A percentile compares a stretch with the other conserved stretches of the same genome.
phyloP scores from a whole-genome alignment of 2,113 vertebrate genomes.

The Saguinus imperator region DNA sequence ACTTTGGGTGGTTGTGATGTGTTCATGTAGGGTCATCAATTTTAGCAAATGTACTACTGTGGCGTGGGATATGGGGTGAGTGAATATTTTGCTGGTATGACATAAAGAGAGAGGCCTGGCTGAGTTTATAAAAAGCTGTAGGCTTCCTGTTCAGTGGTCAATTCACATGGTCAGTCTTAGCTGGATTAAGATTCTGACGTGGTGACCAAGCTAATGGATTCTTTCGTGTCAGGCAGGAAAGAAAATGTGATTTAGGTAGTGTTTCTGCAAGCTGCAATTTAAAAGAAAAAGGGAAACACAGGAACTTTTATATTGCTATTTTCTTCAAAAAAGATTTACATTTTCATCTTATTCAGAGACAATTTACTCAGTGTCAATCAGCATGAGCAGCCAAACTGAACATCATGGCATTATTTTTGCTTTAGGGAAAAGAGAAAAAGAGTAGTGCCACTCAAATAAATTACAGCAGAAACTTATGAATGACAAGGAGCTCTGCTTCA shows the following conservation, averaged over 20 bases:
- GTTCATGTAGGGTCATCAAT: no score
- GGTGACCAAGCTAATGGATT: slow-evolving; percentile 55
- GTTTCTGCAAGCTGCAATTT: slow-evolving; percentile 71
- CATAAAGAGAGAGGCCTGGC: slow-evolving; percentile 7
- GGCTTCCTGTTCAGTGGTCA: slow-evolving; percentile 65
- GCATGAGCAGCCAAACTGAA: slow-evolving; percentile 62
- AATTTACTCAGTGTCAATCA: slow-evolving; percentile 79
- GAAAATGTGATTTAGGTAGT: slow-evolving; percentile 70
- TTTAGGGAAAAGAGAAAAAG: slow-evolving; percentile 73
- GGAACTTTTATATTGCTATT: slow-evolving; percentile 71
- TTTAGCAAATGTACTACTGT: no score
- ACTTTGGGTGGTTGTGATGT: no score
- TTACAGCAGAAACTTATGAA: slow-evolving; percentile 75
- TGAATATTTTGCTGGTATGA: slow-evolving; percentile 24
- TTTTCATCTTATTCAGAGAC: slow-evolving; percentile 77
- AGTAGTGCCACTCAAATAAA: slow-evolving; percentile 76
- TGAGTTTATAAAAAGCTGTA: slow-evolving; percentile 50
- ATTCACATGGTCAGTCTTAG: slow-evolving; percentile 53
- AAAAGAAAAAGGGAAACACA: slow-evolving; percentile 63
- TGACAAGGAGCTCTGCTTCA: slow-evolving; percentile 68
- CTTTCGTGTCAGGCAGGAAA: slow-evolving; percentile 62
- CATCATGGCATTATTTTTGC: slow-evolving; percentile 71
- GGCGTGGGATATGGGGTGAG: no score
- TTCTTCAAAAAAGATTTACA: slow-evolving; percentile 75
- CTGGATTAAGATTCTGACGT: slow-evolving; percentile 72